Conservation (phyloP, 2,113 vertebrate genomes). For the Synodontis membranacea region DNA sequence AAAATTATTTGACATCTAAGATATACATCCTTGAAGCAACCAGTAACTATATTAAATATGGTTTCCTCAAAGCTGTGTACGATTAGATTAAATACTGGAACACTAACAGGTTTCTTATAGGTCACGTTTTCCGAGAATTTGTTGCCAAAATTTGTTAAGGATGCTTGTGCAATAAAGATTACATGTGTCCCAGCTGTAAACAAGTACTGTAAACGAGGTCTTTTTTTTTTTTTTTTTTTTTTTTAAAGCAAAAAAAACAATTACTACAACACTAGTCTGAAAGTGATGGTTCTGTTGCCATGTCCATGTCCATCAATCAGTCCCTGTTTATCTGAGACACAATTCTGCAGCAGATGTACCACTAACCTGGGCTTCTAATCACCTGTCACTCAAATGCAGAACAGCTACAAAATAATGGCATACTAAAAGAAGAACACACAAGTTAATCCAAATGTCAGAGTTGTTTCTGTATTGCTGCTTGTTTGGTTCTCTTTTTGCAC, state of each 20-base stretch:
- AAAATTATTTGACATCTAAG: neutral
- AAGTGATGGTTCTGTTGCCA: constrained; percentile 3
- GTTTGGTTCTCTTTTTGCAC: neutral
- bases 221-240: no score
- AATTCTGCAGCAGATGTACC: constrained; percentile 4
- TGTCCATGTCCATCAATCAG: constrained; percentile 65
- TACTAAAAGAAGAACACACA: neutral
- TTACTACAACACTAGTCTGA: neutral
- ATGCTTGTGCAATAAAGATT: neutral
- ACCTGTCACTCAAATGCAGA: constrained; percentile 47
- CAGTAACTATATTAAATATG: constrained; percentile 2
- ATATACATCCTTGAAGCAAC: constrained; percentile 13
- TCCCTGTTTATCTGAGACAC: constrained; percentile 63
- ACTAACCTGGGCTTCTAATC: constrained; percentile 40
- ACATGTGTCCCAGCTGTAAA: neutral
- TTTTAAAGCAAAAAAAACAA: neutral
- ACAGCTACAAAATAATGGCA: neutral
- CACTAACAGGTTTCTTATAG: neutral
- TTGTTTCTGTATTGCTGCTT: neutral
- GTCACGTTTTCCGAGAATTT: neutral
- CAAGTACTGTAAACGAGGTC: no score
- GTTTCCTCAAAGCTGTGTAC: neutral
- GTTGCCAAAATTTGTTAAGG: neutral
- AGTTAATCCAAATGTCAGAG: neutral
- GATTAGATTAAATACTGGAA: neutral